phyloP scores from a whole-genome alignment of 92 coral and sea anemone species.

The Umimayanthus kanabou region DNA sequence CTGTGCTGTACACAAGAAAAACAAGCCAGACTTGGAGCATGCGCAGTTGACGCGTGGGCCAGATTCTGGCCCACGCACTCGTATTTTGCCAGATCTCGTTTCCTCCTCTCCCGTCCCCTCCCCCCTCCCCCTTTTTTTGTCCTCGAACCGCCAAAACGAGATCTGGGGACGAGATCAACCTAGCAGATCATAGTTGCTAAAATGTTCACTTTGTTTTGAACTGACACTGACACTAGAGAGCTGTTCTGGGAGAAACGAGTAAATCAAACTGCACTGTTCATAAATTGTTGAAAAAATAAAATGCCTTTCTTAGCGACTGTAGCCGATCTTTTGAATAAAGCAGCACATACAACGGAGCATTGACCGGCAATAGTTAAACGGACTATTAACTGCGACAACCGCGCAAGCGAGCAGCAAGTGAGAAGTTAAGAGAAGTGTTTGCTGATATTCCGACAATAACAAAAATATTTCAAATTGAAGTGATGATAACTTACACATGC shows the following conservation, averaged over 20 bases:
- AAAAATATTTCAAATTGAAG: not conserved
- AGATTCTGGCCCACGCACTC: too few relatives aligned
- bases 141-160: too few relatives aligned
- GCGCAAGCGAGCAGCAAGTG: too few relatives aligned
- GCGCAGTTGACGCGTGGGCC: too few relatives aligned
- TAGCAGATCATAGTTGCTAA: slow-evolving; percentile 6
- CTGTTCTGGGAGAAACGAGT: not conserved
- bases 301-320: slow-evolving; percentile 1
- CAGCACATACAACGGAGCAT: not conserved
- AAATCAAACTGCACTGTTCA: not conserved
- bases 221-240: not conserved
- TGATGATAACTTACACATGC: not conserved
- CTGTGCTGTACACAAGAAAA: too few relatives aligned
- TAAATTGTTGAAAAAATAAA: not conserved
- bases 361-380: not conserved
- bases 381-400: slow-evolving; percentile 7
- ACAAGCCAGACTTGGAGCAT: too few relatives aligned
- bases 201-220: not conserved
- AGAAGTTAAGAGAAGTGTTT: too few relatives aligned
- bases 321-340: not conserved
- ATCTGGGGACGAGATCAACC: too few relatives aligned
- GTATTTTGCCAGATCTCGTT: too few relatives aligned
- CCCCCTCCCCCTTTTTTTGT: too few relatives aligned
- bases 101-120: too few relatives aligned
- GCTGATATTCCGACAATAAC: too few relatives aligned